These are phyloP conservation scores for Nebria ingens DNA, from an alignment of 1,140 invertebrate species.

Conservation along the genomic window DNA sequence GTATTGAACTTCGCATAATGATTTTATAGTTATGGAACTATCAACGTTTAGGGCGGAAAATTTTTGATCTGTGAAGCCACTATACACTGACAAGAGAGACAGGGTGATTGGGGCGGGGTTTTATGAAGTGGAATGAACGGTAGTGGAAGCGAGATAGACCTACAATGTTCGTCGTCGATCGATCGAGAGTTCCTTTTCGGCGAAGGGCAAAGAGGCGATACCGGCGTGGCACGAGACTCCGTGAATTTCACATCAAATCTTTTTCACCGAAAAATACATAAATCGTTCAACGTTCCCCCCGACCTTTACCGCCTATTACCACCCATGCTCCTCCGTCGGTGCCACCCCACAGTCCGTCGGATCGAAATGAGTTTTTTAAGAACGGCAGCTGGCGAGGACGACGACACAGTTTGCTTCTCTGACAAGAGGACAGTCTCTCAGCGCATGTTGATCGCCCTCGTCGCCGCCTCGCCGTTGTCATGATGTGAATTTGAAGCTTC, in stretches of 20 bases:
- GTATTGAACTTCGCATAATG: no score
- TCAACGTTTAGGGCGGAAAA: no score
- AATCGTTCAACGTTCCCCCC: not conserved
- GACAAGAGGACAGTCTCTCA: not conserved
- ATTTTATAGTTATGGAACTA: no score
- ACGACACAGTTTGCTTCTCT: not conserved
- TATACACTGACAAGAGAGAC: no score
- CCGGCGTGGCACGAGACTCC: not conserved
- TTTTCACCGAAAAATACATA: slow-evolving; percentile 6
- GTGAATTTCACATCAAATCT: slow-evolving; percentile 7
- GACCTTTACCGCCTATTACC: not conserved
- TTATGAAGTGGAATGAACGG: no score
- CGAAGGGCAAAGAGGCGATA: no score
- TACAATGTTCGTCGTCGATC: not conserved
- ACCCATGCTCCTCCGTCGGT: not conserved
- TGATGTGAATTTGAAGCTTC: no score
- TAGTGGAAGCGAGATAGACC: not conserved
- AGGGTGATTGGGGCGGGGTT: no score
- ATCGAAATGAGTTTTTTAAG: slow-evolving; percentile 5
- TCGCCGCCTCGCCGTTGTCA: no score
- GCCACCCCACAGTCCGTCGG: not conserved
- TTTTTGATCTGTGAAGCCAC: no score
- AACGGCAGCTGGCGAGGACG: not conserved
- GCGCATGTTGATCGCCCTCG: not conserved
- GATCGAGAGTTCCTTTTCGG: not conserved